Evolutionary conservation across 35 echinoderm and acorn worm genomes (phyloP), one percentile per base, ranked within the genome.

Genomic region (Apostichopus japonicus): DNA sequence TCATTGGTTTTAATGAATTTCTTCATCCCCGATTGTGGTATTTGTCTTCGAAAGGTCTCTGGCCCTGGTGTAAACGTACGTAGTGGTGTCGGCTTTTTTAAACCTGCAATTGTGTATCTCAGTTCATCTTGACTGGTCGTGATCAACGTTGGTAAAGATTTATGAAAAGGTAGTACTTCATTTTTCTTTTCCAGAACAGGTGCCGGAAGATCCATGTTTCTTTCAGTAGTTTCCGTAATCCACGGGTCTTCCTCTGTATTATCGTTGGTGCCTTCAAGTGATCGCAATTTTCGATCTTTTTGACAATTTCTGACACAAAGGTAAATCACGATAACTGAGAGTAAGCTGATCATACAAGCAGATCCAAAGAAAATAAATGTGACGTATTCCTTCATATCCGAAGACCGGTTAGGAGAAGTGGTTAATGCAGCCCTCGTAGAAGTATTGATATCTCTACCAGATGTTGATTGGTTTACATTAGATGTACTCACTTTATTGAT

Each of bases 261-360:
- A 2, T 75, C 71, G 71, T 21, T 2, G 14, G 71, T 23, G 1
- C 6, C 71, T 75, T n/a, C 71, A 23, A 75, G 6, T 7, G 71
- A 75, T 7, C 71, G 71, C n/a, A 75, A 19, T 19, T 75, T 75
- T 75, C 71, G 15, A 75, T 75, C 71, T 24, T 75, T 75, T 75
- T 75, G 71, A 75, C 71, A 75, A 75, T 75, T 75, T 75, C 22
- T 75, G 16, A 75, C 22, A n/a, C 71, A 75, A n/a, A 75, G 71
- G 71, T 7, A 75, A 75, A 23, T 23, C 6, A 75, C 22, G 17
- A 75, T 75, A 75, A 75, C 15, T 16, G 21, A 19, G 15, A 75
- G 17, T 22, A 75, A 75, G 22, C 71, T 75, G 5, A 75, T 23
- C 7, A n/a, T 19, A n/a, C 15, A n/a, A 8, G n/a, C 17, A 75